phyloP scores from a whole-genome alignment of 2,888 invertebrate species.

The Scrobipalpa atriplicella region DNA sequence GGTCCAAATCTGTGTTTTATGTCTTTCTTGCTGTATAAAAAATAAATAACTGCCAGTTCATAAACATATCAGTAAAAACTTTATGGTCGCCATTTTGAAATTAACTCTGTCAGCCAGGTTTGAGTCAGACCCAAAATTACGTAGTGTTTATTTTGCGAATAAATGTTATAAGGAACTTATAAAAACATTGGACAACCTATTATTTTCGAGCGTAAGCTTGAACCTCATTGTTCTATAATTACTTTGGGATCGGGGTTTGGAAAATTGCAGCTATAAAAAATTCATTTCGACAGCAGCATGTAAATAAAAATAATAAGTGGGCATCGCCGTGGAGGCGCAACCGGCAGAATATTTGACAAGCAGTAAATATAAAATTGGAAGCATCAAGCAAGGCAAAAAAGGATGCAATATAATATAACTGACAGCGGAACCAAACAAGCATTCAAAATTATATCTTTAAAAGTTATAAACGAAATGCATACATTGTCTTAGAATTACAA shows the following conservation, averaged over 20 bases:
- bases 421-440: neutral
- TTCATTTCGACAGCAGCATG: slow-evolving; percentile 53
- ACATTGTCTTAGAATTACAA: slow-evolving; percentile 6
- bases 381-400: slow-evolving; percentile 58
- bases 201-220: slow-evolving; percentile 36
- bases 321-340: slow-evolving; percentile 57
- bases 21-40: neutral
- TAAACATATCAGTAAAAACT: neutral
- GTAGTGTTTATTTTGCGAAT: slow-evolving; percentile 16
- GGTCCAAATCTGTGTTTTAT: no score
- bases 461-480: neutral
- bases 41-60: neutral
- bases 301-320: slow-evolving; percentile 63
- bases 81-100: slow-evolving; percentile 10
- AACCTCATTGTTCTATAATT: slow-evolving; percentile 51
- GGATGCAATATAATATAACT: slow-evolving; percentile 39
- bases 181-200: slow-evolving; percentile 43
- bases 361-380: slow-evolving; percentile 72
- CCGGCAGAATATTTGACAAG: slow-evolving; percentile 67
- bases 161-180: slow-evolving; percentile 13
- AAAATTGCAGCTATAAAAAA: slow-evolving; percentile 50
- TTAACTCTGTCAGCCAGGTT: slow-evolving; percentile 5
- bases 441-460: neutral
- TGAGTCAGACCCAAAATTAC: slow-evolving; percentile 4
- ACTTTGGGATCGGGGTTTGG: slow-evolving; percentile 49